Conservation (phyloP, 2,888 invertebrate species). For the Hypomecis punctinalis region DNA sequence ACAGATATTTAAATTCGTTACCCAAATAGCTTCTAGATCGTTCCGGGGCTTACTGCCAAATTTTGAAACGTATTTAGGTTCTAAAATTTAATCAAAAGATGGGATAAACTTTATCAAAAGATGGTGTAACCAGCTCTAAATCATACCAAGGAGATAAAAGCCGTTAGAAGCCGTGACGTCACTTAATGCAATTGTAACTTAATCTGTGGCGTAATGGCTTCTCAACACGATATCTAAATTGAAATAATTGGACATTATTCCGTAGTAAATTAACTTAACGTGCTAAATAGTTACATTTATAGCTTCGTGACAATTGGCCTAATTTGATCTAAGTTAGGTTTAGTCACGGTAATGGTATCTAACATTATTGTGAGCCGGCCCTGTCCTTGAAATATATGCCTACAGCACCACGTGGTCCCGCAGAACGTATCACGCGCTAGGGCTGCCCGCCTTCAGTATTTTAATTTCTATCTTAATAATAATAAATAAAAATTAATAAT, state of each 20-base stretch:
- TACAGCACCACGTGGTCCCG: no score
- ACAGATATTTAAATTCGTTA: no score
- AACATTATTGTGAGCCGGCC: no score
- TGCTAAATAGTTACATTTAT: constrained; percentile 4
- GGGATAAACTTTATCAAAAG: not conserved
- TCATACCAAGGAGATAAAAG: constrained; percentile 16
- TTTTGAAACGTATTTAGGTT: no score
- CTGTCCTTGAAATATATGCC: no score
- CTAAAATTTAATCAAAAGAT: not conserved
- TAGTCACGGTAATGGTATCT: no score
- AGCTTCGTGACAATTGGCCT: constrained; percentile 3
- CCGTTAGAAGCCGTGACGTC: constrained; percentile 21
- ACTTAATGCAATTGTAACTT: constrained; percentile 11
- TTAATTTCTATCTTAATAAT: no score
- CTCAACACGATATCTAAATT: constrained; percentile 28
- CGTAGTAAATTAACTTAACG: constrained; percentile 16
- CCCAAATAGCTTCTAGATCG: no score
- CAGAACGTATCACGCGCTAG: no score
- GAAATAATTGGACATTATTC: constrained; percentile 27
- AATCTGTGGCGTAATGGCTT: constrained; percentile 5
- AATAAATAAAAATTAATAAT: no score
- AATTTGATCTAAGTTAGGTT: not conserved
- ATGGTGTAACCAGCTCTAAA: constrained; percentile 3
- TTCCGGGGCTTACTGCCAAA: no score
- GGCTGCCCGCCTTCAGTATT: no score